These are phyloP conservation scores for Mus minutoides DNA, from an alignment of 2,797 vertebrate genomes.

Conservation along the genomic window DNA sequence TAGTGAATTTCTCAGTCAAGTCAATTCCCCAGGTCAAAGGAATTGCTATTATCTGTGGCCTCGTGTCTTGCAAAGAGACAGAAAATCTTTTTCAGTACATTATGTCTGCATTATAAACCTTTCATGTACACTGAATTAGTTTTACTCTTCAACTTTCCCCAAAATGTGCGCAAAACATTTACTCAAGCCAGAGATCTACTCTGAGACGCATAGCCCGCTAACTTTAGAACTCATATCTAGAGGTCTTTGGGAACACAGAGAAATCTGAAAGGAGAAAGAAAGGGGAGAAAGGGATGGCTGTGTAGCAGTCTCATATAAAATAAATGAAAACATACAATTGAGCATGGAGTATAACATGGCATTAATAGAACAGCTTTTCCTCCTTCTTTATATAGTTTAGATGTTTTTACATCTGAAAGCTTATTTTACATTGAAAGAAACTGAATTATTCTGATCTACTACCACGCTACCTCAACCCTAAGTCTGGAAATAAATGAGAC, in stretches of 20 bases:
- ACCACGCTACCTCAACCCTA: background rate
- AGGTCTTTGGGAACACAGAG: background rate
- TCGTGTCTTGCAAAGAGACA: background rate
- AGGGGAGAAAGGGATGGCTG: too few relatives aligned
- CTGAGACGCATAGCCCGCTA: background rate
- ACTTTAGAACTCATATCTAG: background rate
- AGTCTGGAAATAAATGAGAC: background rate
- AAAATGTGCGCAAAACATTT: background rate
- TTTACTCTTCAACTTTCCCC: background rate
- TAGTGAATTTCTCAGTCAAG: background rate
- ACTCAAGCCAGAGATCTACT: background rate
- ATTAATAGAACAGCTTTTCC: rapidly evolving
- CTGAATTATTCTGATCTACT: background rate
- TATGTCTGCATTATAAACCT: background rate
- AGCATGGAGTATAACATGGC: background rate
- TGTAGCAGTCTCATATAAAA: background rate
- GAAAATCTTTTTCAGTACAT: background rate
- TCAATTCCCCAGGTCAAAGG: background rate
- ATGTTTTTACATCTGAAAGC: background rate
- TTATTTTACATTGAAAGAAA: conserved; percentile 26
- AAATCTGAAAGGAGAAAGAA: too few relatives aligned
- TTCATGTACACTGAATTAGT: background rate
- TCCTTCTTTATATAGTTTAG: background rate
- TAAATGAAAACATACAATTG: background rate
- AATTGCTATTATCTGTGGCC: background rate